Base-by-base conservation (phyloP, 2,888 invertebrate genomes). In the Limenitis arthemis region DNA sequence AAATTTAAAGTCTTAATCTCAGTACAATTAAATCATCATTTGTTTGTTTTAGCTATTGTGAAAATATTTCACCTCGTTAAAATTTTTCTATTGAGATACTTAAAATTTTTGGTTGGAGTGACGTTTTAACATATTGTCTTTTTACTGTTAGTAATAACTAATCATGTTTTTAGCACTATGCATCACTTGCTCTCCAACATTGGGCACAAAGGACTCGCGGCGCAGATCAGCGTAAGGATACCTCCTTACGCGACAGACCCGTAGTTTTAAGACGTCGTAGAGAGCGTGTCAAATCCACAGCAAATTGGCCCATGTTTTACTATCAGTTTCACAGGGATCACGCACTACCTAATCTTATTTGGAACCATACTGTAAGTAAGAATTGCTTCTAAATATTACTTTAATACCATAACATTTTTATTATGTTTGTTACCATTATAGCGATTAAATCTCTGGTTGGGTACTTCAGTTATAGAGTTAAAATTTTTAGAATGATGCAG, bases 301-400 rank as follows among this genome's bases (percentile, higher is more conserved):
- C 94, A 20, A 98, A 98, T 84, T 97, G 97, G 95, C 90, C 92
- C 47, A 88, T 96, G 61, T 98, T 99, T 86, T 99, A 97, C 83
- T 96, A 95, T 79, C 94, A 96, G 80, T 99, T 99, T 81, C 91
- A 91, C 70, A 91, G 91, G 70, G 98, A 99, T 84, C 99, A 99
- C 74, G 93, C 95, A 52, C 89, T 96, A 75, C 96, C 99, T 0
- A 98, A 99, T 85, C 89, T 99, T 38, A 97, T 99, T 69, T 99
- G 99, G 99, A 99, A 99, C 78, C 97, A 97, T 72, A 98, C 97
- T 79, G 95, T 94, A 66, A 73, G 72, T 63, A 20, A 20, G 20
- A 20, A 20, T 20, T 20, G 20, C 20, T 3, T 3, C 20, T 20
- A 20, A 20, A 20, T 20, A 20, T 20, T 20, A 20, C 20, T 20